Evolutionary conservation across 1,140 invertebrate species (phyloP), one percentile per base, ranked within the genome.

Genomic region (Dendroctonus ponderosae): DNA sequence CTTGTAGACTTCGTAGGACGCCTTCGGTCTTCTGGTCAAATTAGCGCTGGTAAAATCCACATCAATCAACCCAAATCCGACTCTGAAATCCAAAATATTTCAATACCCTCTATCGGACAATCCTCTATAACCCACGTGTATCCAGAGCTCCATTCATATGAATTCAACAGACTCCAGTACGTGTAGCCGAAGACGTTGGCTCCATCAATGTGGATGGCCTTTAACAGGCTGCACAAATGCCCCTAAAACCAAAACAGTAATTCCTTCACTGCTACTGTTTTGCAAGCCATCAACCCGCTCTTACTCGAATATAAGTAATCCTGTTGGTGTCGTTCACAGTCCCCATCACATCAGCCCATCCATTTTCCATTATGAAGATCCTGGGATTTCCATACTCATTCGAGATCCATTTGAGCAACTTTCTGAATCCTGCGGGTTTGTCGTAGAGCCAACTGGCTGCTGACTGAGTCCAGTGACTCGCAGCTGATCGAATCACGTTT

Each of bases 341-440:
- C 4, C 75, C 77, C 0, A 71, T 76, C 6, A 75, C 68, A 69
- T 83, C 81, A 0, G 82, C 76, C 57, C 79, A 77, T 0, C 86
- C 86, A 69, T 86, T 87, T 75, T 87, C 86, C 5, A 84, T 84
- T 9, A 87, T 81, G 46, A 82, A 77, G 38, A 86, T 76, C 48
- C 78, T 71, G 0, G 82, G 74, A 59, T 84, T 79, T 7, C 79
- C 79, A 68, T 86, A 87, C 4, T 77, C 73, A 6, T 83, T 68
- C 62, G 80, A 80, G 46, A 87, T 74, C 81, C 82, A 86, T 39
- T 79, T 78, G 14, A 88, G 70, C 14, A 83, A 69, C 12, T 78
- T 78, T 6, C 84, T 77, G 5, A 87, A 69, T 0, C 85, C 85
- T 75, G 79, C 78, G 2, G 85, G 84, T 2, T 82, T 69, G n/a